phyloP scores from a whole-genome alignment of 2,888 invertebrate genomes.

The Buathra laborator region DNA sequence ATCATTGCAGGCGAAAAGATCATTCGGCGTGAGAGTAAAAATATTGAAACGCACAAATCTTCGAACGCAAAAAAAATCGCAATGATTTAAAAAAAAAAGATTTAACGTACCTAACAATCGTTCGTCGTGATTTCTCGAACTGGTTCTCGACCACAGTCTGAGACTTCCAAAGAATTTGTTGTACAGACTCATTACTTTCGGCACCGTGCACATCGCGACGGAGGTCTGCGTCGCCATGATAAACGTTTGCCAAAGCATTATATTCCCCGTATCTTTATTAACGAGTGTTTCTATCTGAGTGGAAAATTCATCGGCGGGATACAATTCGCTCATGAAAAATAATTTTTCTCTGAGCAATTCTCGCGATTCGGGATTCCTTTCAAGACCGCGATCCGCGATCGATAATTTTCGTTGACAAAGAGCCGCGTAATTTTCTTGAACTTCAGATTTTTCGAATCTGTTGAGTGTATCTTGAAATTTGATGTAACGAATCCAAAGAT shows the following conservation, averaged over 20 bases:
- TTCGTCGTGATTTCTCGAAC: conserved; percentile 77
- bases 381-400: conserved; percentile 88
- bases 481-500: conserved; percentile 88
- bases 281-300: conserved; percentile 85
- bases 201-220: conserved; percentile 88
- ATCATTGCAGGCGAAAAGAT: neutral
- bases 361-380: conserved; percentile 86
- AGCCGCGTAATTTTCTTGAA: conserved; percentile 71
- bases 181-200: conserved; percentile 87
- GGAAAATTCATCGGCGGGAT: conserved; percentile 88
- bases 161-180: conserved; percentile 85
- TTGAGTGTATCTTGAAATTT: conserved; percentile 85
- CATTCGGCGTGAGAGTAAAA: neutral
- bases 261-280: conserved; percentile 85
- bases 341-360: conserved; percentile 86
- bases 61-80: neutral
- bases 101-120: conserved; percentile 76
- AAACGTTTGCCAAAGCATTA: conserved; percentile 86
- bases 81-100: neutral
- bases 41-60: neutral
- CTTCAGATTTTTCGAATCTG: conserved; percentile 48
- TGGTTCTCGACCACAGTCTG: conserved; percentile 81
- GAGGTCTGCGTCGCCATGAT: conserved; percentile 87
- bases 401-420: conserved; percentile 87
- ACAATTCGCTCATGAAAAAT: conserved; percentile 85